phyloP scores from a whole-genome alignment of 2,797 vertebrate species.

The Manis javanica region DNA sequence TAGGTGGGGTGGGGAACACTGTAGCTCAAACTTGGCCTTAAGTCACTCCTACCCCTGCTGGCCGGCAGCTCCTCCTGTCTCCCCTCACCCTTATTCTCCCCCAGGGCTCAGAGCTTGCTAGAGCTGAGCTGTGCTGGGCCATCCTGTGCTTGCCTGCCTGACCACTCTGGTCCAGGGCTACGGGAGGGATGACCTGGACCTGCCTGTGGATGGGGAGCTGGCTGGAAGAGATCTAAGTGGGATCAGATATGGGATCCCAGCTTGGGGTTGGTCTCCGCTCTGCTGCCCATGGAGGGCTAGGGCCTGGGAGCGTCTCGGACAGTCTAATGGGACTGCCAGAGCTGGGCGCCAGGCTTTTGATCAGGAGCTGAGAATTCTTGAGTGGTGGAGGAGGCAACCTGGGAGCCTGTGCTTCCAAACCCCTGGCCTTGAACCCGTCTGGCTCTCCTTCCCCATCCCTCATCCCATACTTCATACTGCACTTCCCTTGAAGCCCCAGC shows the following conservation, averaged over 20 bases:
- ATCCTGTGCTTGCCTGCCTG: not conserved
- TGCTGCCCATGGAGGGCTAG: not conserved
- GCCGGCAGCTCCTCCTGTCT: not conserved
- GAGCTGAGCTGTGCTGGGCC: not conserved
- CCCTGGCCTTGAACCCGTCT: not conserved
- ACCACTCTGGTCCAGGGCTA: not conserved
- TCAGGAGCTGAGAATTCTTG: not conserved
- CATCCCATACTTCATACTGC: not conserved
- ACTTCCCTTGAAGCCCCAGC: not conserved
- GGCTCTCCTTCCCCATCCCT: not conserved
- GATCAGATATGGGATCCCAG: not conserved
- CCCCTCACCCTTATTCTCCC: not conserved
- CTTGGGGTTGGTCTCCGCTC: not conserved
- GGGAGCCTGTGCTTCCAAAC: not conserved
- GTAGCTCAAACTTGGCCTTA: constrained; percentile 61
- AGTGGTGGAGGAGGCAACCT: not conserved
- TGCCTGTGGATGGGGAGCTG: not conserved
- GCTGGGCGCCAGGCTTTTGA: not conserved
- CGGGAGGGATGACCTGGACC: not conserved
- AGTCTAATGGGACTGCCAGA: not conserved
- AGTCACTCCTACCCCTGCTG: constrained; percentile 14
- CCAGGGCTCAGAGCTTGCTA: constrained; percentile 3
- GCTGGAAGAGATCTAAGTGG: not conserved
- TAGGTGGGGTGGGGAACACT: constrained; percentile 53
- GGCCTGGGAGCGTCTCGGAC: not conserved